Base-by-base conservation (phyloP, 2,888 invertebrate genomes). In the Noctua comes region DNA sequence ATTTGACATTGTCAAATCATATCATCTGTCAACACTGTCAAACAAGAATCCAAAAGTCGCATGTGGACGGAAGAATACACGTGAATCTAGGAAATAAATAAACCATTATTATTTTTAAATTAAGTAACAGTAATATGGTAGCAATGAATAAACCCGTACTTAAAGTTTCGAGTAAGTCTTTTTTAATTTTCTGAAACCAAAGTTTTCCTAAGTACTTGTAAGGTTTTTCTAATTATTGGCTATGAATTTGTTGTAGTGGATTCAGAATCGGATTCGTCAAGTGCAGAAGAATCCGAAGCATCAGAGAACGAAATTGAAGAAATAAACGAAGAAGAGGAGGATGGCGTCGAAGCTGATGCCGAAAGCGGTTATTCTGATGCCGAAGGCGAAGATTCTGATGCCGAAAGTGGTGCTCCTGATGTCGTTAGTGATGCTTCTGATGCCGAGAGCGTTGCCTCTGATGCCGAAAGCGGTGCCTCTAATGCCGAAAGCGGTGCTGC, bases 141-240 rank as follows among this genome's bases (percentile, higher is more conserved):
- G 89, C 83, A 73, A 96, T 95, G 95, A 91, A 83, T 75, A 95
- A 95, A 87, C 91, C 94, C 24, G 86, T 89, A 16, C 86, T 96
- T 73, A 96, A 95, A 92, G 91, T 95, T 36, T 93, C 94, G 80
- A 92, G 95, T 95, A 91, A 88, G 87, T 88, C 51, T n/a, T 54
- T 48, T 31, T 46, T 24, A 36, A 40, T 64, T 64, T 36, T 27
- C 2, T 65, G 18, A 24, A 75, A 24, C 24, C 48, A 24, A 31
- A 10, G 54, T 4, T 54, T 21, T 68, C 7, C 0, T 46, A 4
- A 16, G 31, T n/a, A 16, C 31, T 48, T 65, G 24, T 57, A 2
- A 64, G 18, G 24, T 80, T 43, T 16, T 73, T 24, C 43, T 43
- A 74, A 6, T 43, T n/a, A 80, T 5, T 57, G 36, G 18, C 10